Base-by-base conservation (phyloP, 2,797 vertebrate species). In the Malacoraja senta region DNA sequence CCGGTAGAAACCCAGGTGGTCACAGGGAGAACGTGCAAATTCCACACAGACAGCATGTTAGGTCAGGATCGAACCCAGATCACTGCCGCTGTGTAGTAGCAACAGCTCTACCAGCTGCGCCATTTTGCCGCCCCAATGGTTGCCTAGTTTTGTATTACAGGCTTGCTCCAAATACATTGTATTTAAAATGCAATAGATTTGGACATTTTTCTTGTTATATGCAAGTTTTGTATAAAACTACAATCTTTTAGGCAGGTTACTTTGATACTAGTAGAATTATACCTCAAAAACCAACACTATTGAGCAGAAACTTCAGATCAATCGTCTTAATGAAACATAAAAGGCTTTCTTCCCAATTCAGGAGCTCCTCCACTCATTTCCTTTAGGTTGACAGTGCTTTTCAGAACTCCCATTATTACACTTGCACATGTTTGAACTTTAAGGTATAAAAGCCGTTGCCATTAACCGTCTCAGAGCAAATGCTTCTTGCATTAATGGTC, bases 271-370 rank as follows among this genome's bases (percentile, higher is more conserved):
- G 81, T 61, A 61, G 81, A 84, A 61, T 29, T 84, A 13, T 13
- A 4, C 13, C 71, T 15, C 29, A 86, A 58, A 86, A 86, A 63
- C 4, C 83, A n/a, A n/a, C 61, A 61, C 58, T 63, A 63, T 65
- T 1, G 61, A 8, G 71, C 71, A 74, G 21, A 74, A 74, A 74
- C 71, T 26, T 74, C 71, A 74, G 71, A 74, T 24, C 38, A 91
- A 74, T 91, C 53, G n/a, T 91, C 90, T 91, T 74, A 91, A 91
- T 91, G 68, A 91, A 91, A 91, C 21, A 91, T 91, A 74, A 74
- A 91, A 74, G 68, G 32, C 13, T 91, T 91, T 74, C 90, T 53
- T 74, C 90, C 6, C 32, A 74, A 91, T 91, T 91, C 38, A 53
- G 35, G 68, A 53, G 71, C 65, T 53, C n/a, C 61, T 88, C 26